Conservation (phyloP, 2,888 invertebrate species). For the Embidobia sp. region DNA sequence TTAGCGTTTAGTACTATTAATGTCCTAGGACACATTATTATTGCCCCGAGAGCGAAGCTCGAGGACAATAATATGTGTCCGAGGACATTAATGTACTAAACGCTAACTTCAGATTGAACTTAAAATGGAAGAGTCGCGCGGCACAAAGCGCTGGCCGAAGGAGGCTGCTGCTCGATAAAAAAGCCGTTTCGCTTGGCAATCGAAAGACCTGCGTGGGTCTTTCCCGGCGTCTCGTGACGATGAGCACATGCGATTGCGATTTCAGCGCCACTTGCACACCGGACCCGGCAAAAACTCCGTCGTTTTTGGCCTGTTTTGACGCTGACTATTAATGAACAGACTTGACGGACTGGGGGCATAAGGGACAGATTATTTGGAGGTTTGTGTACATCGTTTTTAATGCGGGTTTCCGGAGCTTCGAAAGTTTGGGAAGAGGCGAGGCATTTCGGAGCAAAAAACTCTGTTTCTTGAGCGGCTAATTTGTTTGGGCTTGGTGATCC, state of each 20-base stretch:
- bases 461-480: constrained; percentile 38
- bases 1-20: no score
- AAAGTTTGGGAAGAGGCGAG: neutral
- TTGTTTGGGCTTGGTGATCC: constrained; percentile 40
- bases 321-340: constrained; percentile 50
- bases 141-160: constrained; percentile 42
- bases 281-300: constrained; percentile 22
- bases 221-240: constrained; percentile 56
- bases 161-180: constrained; percentile 62
- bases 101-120: constrained; percentile 19
- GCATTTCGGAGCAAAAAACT: constrained; percentile 21
- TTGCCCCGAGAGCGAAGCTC: no score
- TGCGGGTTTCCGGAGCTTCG: constrained; percentile 9
- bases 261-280: constrained; percentile 37
- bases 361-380: constrained; percentile 11
- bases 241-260: constrained; percentile 68
- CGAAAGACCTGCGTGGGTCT: constrained; percentile 63
- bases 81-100: no score
- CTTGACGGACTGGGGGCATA: constrained; percentile 14
- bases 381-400: constrained; percentile 22
- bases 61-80: no score
- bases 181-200: constrained; percentile 68
- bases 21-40: no score
- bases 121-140: constrained; percentile 38
- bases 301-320: constrained; percentile 40